Conservation (phyloP, 2,113 vertebrate species). For the Laticauda colubrina region DNA sequence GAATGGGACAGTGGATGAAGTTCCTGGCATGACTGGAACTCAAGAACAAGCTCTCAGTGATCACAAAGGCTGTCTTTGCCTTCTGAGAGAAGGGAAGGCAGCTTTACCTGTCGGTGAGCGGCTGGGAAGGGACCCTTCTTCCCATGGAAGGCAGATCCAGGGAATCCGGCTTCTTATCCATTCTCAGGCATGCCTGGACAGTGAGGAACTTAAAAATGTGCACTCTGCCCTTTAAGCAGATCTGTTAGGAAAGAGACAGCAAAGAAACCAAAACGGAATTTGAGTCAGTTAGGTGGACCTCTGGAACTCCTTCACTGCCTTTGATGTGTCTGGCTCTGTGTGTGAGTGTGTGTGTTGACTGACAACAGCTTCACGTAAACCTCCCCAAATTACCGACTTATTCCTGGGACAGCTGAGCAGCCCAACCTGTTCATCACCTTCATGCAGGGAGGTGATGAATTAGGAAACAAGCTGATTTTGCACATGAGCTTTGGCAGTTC, state of each 20-base stretch:
- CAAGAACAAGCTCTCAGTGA: rapidly evolving
- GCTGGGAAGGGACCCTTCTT: conserved; percentile 89
- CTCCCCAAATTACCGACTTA: neutral
- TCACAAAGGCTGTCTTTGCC: neutral
- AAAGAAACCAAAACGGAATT: neutral
- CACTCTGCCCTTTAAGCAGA: conserved; percentile 96
- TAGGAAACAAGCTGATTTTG: neutral
- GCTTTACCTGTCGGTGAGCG: conserved; percentile 91
- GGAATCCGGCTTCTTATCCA: conserved; percentile 96
- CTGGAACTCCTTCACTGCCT: neutral
- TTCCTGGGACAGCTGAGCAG: neutral
- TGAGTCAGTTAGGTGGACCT: conserved; percentile 16
- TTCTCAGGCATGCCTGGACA: conserved; percentile 89
- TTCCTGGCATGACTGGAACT: neutral
- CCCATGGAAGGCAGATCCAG: conserved; percentile 88
- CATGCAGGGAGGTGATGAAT: neutral
- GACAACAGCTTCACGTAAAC: neutral
- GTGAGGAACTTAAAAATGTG: conserved; percentile 99
- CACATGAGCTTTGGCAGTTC: neutral
- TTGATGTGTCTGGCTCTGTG: neutral
- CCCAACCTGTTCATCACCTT: neutral
- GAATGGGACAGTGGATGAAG: neutral
- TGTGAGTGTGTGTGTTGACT: neutral
- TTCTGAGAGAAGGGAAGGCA: neutral
- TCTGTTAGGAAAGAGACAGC: conserved; percentile 74